Conservation (phyloP, 35 echinoderm and acorn worm genomes). For the Eucidaris tribuloides region DNA sequence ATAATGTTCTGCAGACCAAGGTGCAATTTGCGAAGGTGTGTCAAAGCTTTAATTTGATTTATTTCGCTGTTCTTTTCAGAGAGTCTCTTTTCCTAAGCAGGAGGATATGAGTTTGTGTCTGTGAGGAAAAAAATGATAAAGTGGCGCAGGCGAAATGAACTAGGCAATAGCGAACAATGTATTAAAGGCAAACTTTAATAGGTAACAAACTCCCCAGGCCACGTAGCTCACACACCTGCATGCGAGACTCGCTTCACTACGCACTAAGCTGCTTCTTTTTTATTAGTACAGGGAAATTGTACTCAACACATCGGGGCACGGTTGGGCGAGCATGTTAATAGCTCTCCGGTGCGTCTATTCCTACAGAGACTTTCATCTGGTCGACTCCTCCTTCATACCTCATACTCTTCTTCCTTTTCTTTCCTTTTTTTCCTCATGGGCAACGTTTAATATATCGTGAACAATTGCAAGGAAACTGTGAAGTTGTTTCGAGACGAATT, state of each 20-base stretch:
- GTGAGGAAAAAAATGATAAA: slow-evolving; percentile 23
- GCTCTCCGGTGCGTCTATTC: background rate
- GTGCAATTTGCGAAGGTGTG: slow-evolving; percentile 28
- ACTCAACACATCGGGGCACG: slow-evolving; percentile 1
- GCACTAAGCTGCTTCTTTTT: slow-evolving; percentile 7
- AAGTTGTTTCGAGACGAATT: slow-evolving; percentile 19
- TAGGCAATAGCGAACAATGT: background rate
- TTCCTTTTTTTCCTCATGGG: background rate
- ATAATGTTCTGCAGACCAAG: slow-evolving; percentile 21
- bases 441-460: slow-evolving; percentile 23
- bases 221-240: slow-evolving; percentile 16
- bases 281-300: slow-evolving; percentile 7
- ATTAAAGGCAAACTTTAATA: slow-evolving; percentile 15
- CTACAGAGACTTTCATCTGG: background rate
- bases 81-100: no score
- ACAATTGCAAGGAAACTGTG: slow-evolving; percentile 25
- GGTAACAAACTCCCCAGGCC: slow-evolving; percentile 1
- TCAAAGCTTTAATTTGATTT: slow-evolving; percentile 35
- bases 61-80: slow-evolving; percentile 5
- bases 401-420: background rate
- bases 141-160: slow-evolving; percentile 13
- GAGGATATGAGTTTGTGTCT: background rate
- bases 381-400: background rate
- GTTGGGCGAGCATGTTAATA: slow-evolving; percentile 11
- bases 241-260: background rate